phyloP scores from a whole-genome alignment of 2,888 invertebrate species.

The Papilio protenor region DNA sequence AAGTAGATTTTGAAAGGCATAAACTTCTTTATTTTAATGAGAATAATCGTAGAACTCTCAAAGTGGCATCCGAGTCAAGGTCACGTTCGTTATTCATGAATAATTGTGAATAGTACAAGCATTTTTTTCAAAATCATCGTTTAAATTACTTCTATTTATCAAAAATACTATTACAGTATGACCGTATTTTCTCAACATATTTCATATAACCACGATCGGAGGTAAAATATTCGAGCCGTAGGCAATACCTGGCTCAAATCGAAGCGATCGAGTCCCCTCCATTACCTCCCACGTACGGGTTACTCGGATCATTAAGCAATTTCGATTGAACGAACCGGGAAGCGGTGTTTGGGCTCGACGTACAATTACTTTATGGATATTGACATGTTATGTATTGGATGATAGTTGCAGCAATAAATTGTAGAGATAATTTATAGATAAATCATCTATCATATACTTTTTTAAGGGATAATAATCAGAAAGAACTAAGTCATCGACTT shows the following conservation, averaged over 20 bases:
- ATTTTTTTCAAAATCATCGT: neutral
- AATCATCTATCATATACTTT: neutral
- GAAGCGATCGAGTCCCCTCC: slow-evolving; percentile 48
- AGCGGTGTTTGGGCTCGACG: slow-evolving; percentile 45
- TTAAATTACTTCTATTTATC: neutral
- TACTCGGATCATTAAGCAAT: slow-evolving; percentile 63
- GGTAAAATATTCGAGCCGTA: slow-evolving; percentile 22
- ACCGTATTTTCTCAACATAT: slow-evolving; percentile 14
- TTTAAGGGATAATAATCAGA: neutral
- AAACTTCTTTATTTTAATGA: neutral
- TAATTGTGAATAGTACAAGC: neutral
- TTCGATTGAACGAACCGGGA: slow-evolving; percentile 56
- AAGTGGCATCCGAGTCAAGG: neutral
- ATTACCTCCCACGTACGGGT: slow-evolving; percentile 58
- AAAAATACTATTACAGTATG: neutral
- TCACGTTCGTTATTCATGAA: neutral
- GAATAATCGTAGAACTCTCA: slow-evolving; percentile 8
- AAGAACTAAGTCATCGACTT: neutral
- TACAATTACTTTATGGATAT: slow-evolving; percentile 39
- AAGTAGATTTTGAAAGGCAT: neutral
- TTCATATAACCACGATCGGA: slow-evolving; percentile 7
- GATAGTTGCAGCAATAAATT: slow-evolving; percentile 25
- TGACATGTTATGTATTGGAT: slow-evolving; percentile 31
- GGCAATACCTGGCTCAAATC: slow-evolving; percentile 30
- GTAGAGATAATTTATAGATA: neutral